Conservation (phyloP, 2,888 invertebrate genomes). For the Molorchus minor region DNA sequence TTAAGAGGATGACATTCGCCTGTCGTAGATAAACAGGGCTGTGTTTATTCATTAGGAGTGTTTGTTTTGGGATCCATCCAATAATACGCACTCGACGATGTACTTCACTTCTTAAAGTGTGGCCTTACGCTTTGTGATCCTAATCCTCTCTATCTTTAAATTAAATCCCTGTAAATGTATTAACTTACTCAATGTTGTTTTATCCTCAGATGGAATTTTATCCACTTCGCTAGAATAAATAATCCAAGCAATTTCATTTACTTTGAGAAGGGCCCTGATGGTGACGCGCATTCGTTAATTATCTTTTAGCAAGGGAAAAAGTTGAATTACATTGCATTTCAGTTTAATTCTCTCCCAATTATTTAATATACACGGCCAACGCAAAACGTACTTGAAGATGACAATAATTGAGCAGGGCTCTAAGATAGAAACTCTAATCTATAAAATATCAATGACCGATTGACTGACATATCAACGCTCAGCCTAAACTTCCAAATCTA, state of each 20-base stretch:
- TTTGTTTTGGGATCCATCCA: constrained; percentile 32
- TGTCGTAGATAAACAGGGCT: constrained; percentile 53
- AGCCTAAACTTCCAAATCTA: too few relatives aligned
- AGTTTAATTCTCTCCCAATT: too few relatives aligned
- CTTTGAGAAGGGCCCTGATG: constrained; percentile 7
- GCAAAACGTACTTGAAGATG: too few relatives aligned
- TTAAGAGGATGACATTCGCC: constrained; percentile 56
- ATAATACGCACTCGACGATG: constrained; percentile 27
- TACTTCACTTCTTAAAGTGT: constrained; percentile 20
- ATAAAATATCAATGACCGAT: too few relatives aligned
- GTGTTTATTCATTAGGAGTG: constrained; percentile 57
- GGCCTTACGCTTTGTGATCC: constrained; percentile 4
- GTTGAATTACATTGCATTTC: too few relatives aligned
- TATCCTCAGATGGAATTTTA: not conserved
- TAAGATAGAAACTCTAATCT: too few relatives aligned
- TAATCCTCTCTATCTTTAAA: constrained; percentile 10
- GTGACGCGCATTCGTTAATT: too few relatives aligned
- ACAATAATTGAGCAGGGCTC: too few relatives aligned
- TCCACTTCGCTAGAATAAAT: not conserved
- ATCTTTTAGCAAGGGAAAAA: too few relatives aligned
- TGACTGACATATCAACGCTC: too few relatives aligned
- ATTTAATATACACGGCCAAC: too few relatives aligned
- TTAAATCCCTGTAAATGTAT: constrained; percentile 8
- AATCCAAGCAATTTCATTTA: not conserved
- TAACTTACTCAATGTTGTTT: constrained; percentile 1